Conservation (phyloP, 2,888 invertebrate species). For the Lepidocyrtoides sp. region DNA sequence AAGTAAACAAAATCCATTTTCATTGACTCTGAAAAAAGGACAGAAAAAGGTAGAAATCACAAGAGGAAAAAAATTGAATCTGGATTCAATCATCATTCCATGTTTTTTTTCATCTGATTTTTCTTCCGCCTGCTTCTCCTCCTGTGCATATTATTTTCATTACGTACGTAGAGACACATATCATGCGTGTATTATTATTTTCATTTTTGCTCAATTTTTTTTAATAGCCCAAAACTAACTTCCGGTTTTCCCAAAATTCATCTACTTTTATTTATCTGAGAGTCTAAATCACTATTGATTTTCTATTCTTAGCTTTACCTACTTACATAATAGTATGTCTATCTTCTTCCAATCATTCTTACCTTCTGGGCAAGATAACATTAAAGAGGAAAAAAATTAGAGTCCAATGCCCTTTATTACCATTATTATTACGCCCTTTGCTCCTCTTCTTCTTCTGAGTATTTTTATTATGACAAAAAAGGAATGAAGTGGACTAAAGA, state of each 20-base stretch:
- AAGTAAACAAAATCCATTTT: conserved; percentile 15
- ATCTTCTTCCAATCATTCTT: neutral
- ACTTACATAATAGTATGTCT: no score
- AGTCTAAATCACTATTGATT: no score
- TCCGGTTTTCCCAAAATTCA: neutral
- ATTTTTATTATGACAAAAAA: neutral
- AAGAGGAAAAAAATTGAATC: conserved; percentile 23
- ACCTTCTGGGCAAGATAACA: neutral
- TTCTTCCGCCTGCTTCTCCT: neutral
- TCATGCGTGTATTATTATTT: conserved; percentile 23
- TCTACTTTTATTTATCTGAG: neutral
- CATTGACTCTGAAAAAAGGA: neutral
- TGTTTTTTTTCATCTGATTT: no score
- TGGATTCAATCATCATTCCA: conserved; percentile 43
- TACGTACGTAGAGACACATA: no score
- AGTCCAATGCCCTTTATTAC: conserved; percentile 53
- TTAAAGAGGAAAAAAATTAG: neutral
- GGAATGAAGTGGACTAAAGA: no score
- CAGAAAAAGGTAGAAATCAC: no score
- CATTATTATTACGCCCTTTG: conserved; percentile 15
- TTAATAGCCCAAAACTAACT: neutral
- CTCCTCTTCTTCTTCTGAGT: neutral
- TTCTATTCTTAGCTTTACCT: no score
- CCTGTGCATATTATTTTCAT: no score
- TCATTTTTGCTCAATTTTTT: conserved; percentile 37